Evolutionary conservation across 2,797 vertebrate genomes (phyloP), one percentile per base, ranked within the genome.

Genomic region (Selene dorsalis): DNA sequence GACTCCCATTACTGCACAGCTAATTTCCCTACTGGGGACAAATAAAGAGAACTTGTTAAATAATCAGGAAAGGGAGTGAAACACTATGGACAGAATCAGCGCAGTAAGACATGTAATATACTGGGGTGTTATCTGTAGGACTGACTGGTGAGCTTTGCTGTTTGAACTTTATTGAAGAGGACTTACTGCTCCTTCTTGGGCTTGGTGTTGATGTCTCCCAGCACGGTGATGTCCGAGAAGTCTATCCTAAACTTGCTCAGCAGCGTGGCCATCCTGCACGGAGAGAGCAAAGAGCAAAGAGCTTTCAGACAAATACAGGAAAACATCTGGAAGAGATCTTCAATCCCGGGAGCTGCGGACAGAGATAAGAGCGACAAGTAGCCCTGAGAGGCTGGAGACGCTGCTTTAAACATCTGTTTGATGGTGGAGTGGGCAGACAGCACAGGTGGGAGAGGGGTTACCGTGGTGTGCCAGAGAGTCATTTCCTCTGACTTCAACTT

Each of bases 161-260:
- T 68, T 30, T 61, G 39, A 75, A 13, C 3, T 24, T 55, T 13
- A 57, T 17, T 39, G 60, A 39, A 43, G n/a, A 77, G 7, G 22
- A 88, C 94, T 91, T 96, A 99, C 98, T 97, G 96, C 85, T 98
- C 97, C 84, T 97, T 97, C 92, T 97, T 98, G 93, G 98, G 97
- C 92, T 99, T 99, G 77, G 96, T 98, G 92, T 98, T 99, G 88
- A 99, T 94, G 93, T 99, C 98, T 73, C 98, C 98, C 72, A 99
- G 96, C 75, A 99, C 98, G 55, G 95, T 98, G 83, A 99, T 99
- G 87, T 99, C 98, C 0, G 97, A 99, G 93, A 99, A 99, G 88
- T 99, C 97, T 94, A 99, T 99, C 89, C 98, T 96, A 94, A 99
- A 99, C 92, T 99, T 99, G 93, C 98, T 99, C 67, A 99, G 96